phyloP scores from a whole-genome alignment of 2,113 vertebrate species.

The Ranitomeya variabilis region DNA sequence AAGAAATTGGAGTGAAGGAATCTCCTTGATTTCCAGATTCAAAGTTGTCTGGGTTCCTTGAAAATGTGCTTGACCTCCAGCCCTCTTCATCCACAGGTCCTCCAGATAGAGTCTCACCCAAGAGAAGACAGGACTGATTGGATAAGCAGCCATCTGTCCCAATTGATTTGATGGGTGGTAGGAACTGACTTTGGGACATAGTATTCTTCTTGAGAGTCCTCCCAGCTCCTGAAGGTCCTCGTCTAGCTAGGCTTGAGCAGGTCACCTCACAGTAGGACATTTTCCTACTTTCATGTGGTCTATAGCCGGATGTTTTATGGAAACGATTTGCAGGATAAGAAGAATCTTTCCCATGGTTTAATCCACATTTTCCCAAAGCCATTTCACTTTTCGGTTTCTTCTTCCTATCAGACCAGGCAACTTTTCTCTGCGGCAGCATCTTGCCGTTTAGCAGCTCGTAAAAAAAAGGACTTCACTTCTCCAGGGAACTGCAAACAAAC shows the following conservation, averaged over 20 bases:
- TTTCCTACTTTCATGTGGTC: constrained; percentile 13
- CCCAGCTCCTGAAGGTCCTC: neutral
- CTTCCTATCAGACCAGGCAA: constrained; percentile 57
- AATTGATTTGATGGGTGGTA: constrained; percentile 35
- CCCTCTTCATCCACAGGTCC: neutral
- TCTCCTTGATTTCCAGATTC: neutral
- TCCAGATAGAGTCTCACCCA: neutral
- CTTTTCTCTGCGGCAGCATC: constrained; percentile 56
- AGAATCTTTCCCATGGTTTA: constrained; percentile 4
- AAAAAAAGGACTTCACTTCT: constrained; percentile 36
- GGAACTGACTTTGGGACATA: constrained; percentile 36
- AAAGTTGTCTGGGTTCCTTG: constrained; percentile 5
- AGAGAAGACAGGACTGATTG: neutral
- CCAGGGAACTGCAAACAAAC: constrained; percentile 32
- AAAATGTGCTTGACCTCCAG: neutral
- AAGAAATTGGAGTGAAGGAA: neutral
- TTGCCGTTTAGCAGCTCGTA: constrained; percentile 10
- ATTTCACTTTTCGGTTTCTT: constrained; percentile 58
- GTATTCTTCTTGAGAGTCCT: constrained; percentile 16
- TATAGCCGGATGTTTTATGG: constrained; percentile 9
- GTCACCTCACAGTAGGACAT: constrained; percentile 9
- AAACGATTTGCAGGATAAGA: constrained; percentile 6
- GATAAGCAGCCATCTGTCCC: neutral
- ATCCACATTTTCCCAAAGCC: neutral
- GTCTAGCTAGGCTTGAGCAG: neutral